phyloP scores from a whole-genome alignment of 2,113 vertebrate genomes.

The Gadus macrocephalus region DNA sequence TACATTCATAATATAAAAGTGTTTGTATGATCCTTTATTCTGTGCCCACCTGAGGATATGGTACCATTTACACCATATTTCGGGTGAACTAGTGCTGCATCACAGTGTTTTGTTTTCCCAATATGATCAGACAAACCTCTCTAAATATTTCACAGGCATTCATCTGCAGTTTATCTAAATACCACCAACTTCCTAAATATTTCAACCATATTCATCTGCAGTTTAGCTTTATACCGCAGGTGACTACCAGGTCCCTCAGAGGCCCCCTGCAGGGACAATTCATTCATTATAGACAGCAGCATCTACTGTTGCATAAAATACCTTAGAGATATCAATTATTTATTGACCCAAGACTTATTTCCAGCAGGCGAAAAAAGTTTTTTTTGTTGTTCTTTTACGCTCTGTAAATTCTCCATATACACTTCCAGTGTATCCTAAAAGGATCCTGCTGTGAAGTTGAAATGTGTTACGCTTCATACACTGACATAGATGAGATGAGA shows the following conservation, averaged over 20 bases:
- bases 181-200: conserved; percentile 9
- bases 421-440: conserved; percentile 7
- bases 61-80: conserved; percentile 31
- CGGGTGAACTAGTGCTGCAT: conserved; percentile 22
- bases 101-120: conserved; percentile 11
- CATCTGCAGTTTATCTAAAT: no score
- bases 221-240: no score
- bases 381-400: conserved; percentile 13
- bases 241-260: not conserved
- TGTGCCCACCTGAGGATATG: conserved; percentile 26
- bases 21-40: conserved; percentile 33
- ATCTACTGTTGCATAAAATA: conserved; percentile 2
- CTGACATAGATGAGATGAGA: not conserved
- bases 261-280: conserved; percentile 1
- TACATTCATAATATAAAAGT: no score
- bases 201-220: conserved; percentile 8
- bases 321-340: conserved; percentile 29
- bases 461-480: not conserved
- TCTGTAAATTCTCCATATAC: conserved; percentile 11
- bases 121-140: conserved; percentile 20
- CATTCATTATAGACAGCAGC: conserved; percentile 30
- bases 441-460: not conserved
- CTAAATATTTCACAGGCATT: no score
- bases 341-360: conserved; percentile 38
- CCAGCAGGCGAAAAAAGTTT: conserved; percentile 30